These are phyloP conservation scores for Siniperca scherzeri DNA, from an alignment of 2,797 vertebrate genomes.

Conservation along the genomic window DNA sequence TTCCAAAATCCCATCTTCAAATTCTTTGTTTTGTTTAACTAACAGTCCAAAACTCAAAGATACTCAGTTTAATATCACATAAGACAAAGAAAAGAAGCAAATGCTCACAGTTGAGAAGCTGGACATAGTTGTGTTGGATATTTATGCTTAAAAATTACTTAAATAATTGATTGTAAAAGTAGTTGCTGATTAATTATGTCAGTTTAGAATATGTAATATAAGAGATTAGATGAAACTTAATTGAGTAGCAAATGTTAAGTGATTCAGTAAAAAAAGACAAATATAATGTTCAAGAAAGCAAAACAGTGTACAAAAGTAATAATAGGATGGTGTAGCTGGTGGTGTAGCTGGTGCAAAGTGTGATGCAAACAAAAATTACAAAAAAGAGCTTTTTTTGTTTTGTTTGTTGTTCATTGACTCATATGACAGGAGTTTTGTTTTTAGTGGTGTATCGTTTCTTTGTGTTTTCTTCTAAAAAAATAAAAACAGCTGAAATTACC, in stretches of 20 bases:
- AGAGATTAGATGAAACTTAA: background rate
- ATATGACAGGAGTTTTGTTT: background rate
- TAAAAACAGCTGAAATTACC: background rate
- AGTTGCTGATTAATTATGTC: background rate
- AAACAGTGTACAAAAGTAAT: too few relatives aligned
- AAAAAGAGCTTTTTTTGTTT: too few relatives aligned
- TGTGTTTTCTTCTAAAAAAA: background rate
- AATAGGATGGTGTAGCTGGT: too few relatives aligned
- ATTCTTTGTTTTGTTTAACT: background rate
- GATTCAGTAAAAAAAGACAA: too few relatives aligned
- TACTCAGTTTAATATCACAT: background rate
- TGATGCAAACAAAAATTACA: too few relatives aligned
- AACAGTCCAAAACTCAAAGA: background rate
- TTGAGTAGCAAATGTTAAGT: background rate
- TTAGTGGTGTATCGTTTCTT: background rate
- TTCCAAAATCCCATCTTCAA: background rate
- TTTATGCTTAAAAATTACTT: too few relatives aligned
- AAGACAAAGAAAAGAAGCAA: background rate
- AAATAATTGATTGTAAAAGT: background rate
- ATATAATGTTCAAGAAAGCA: too few relatives aligned
- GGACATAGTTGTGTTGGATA: background rate
- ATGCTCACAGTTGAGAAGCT: background rate
- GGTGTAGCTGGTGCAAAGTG: too few relatives aligned
- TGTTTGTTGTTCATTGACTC: too few relatives aligned
- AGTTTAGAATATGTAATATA: background rate